phyloP scores from a whole-genome alignment of 1,140 invertebrate genomes.

The Vanessa atalanta region DNA sequence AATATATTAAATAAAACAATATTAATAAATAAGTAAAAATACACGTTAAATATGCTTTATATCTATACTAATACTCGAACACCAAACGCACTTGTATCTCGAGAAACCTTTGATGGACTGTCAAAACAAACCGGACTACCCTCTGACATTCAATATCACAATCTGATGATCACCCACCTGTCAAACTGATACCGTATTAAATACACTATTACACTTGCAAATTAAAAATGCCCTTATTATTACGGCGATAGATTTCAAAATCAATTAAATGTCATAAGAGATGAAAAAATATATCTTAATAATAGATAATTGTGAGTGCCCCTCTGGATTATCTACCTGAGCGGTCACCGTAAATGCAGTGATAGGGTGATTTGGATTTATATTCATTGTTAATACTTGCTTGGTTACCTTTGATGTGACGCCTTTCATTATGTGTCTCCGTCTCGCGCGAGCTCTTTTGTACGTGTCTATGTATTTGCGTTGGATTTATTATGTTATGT shows the following conservation, averaged over 20 bases:
- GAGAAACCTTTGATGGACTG: slow-evolving; percentile 38
- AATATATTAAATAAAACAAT: no score
- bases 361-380: slow-evolving; percentile 44
- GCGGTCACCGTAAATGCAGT: slow-evolving; percentile 52
- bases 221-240: slow-evolving; percentile 25
- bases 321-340: slow-evolving; percentile 74
- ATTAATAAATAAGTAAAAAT: not conserved
- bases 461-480: slow-evolving; percentile 13
- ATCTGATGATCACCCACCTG: slow-evolving; percentile 69
- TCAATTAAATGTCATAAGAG: not conserved
- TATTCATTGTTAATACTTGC: slow-evolving; percentile 54
- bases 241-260: slow-evolving; percentile 27
- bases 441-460: slow-evolving; percentile 21
- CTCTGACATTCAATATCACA: slow-evolving; percentile 48
- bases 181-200: slow-evolving; percentile 61
- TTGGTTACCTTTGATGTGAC: slow-evolving; percentile 70
- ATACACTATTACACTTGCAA: slow-evolving; percentile 21
- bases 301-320: slow-evolving; percentile 65
- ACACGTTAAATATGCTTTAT: not conserved
- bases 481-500: slow-evolving; percentile 14
- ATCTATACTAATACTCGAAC: not conserved
- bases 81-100: slow-evolving; percentile 15
- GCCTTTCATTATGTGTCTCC: slow-evolving; percentile 40
- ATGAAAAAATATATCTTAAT: slow-evolving; percentile 53
- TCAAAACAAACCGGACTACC: slow-evolving; percentile 50